Evolutionary conservation across 2,797 vertebrate species (phyloP).

Genomic region (Dallia pectoralis): DNA sequence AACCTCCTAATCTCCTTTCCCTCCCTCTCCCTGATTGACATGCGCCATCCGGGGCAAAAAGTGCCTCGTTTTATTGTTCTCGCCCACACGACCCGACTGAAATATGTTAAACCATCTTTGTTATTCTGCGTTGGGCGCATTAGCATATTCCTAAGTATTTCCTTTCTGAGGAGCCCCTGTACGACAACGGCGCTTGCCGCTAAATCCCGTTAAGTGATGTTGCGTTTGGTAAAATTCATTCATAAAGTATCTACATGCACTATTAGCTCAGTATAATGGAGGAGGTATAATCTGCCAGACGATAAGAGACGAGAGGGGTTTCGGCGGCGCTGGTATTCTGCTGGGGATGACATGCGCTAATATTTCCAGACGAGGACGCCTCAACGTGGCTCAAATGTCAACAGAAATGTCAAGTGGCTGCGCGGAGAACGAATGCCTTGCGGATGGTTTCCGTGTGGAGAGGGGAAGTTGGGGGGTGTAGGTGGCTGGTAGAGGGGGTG

Average conservation of each 20-base stretch:
- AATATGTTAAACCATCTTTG: slow-evolving; percentile 86
- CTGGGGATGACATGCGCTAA: slow-evolving; percentile 75
- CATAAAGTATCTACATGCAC: slow-evolving; percentile 92
- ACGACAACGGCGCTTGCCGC: slow-evolving; percentile 36
- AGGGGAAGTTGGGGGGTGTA: background rate
- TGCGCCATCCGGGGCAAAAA: slow-evolving; percentile 70
- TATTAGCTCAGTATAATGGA: slow-evolving; percentile 94
- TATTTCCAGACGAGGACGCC: slow-evolving; percentile 70
- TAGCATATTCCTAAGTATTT: slow-evolving; percentile 98
- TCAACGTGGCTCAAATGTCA: slow-evolving; percentile 79
- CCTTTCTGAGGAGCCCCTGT: slow-evolving; percentile 60
- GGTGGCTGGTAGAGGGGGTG: slow-evolving; percentile 17
- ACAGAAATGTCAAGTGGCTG: slow-evolving; percentile 84
- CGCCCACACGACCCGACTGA: slow-evolving; percentile 69
- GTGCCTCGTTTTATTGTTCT: slow-evolving; percentile 82
- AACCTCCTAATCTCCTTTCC: slow-evolving; percentile 82
- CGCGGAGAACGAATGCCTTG: slow-evolving; percentile 59
- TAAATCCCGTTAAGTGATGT: slow-evolving; percentile 94
- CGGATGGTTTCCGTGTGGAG: slow-evolving; percentile 40
- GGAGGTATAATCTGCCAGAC: slow-evolving; percentile 84
- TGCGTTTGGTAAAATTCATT: slow-evolving; percentile 92
- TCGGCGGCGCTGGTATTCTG: slow-evolving; percentile 66
- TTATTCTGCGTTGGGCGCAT: slow-evolving; percentile 66
- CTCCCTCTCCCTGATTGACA: slow-evolving; percentile 79
- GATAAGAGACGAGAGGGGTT: slow-evolving; percentile 78